Conservation (phyloP, 2,888 invertebrate species). For the Standfussiana lucernea region DNA sequence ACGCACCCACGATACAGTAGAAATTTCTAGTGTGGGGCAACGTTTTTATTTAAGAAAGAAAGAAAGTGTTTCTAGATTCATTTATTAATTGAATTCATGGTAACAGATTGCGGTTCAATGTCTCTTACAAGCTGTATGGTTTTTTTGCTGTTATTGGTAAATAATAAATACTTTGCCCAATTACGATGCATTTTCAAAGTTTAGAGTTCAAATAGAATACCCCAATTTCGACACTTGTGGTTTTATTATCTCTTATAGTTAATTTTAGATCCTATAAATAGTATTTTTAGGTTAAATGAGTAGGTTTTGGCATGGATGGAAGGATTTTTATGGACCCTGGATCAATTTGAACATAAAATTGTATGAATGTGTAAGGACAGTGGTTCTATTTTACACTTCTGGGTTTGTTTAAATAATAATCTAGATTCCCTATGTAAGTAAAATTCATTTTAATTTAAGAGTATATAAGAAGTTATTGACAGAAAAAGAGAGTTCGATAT, state of each 20-base stretch:
- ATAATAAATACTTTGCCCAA: background rate
- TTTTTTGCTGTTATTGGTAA: background rate
- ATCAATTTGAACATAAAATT: slow-evolving; percentile 57
- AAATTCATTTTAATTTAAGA: background rate
- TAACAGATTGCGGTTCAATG: background rate
- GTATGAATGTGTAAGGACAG: slow-evolving; percentile 24
- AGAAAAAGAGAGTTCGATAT: background rate
- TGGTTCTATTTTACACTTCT: slow-evolving; percentile 11
- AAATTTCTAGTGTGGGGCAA: too few species aligned
- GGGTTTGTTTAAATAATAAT: slow-evolving; percentile 28
- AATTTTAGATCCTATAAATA: slow-evolving; percentile 59
- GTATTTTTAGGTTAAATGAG: slow-evolving; percentile 53
- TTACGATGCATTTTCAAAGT: slow-evolving; percentile 6
- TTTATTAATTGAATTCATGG: background rate
- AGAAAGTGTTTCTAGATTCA: too few species aligned
- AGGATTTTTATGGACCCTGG: slow-evolving; percentile 81
- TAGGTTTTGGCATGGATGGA: slow-evolving; percentile 73
- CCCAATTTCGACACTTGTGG: slow-evolving; percentile 23
- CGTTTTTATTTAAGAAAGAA: too few species aligned
- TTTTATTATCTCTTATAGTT: slow-evolving; percentile 47
- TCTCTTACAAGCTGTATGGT: background rate
- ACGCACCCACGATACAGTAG: too few species aligned
- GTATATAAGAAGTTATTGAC: background rate
- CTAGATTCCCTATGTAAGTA: slow-evolving; percentile 30
- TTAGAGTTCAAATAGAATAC: slow-evolving; percentile 25